Base-by-base conservation (phyloP, 2,888 invertebrate species). In the Loripinus fragilis region DNA sequence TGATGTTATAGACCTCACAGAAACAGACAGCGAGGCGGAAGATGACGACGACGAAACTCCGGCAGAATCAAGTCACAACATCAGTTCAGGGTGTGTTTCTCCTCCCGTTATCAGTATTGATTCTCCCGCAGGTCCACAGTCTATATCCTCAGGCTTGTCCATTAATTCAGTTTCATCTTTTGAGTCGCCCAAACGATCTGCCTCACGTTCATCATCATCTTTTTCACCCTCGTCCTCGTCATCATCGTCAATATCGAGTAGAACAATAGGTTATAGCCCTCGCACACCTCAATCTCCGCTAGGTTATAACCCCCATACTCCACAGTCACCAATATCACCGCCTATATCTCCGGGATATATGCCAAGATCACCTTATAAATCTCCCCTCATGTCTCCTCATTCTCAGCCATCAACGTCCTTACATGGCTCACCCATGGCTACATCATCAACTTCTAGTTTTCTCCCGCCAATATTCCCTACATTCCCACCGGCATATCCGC, bases 1-100 rank as follows among this genome's bases (percentile, higher is more conserved):
- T 41, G 88, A 88, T 55, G 88, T 92, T 25, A 91, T 93, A 68
- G 93, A 93, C 81, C 81, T 93, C 66, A 92, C 92, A 17, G 70
- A 88, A 55, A 89, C 90, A 75, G 90, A 90, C 80, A 88, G 89
- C 20, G 38, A 38, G n/a, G n/a, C n/a, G n/a, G n/a, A n/a, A n/a
- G n/a, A n/a, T n/a, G 92, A 92, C 71, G 92, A 92, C 23, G 90
- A 91, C 30, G 88, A 87, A 30, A 80, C 85, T 41, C 71, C 73
- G 33, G 79, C 80, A 38, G 68, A 78, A 64, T 79, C 83, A 17
- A 79, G 70, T 60, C 83, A 83, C 25, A 74, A 73, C 23, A 84
- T 81, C 42, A 82, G 81, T 65, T 81, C 84, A 82, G 88, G 90
- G 87, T 89, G 88, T 77, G 87, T 89, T 50, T 86, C 86, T 86